phyloP scores from a whole-genome alignment of 2,888 invertebrate genomes.

The Watsonalla binaria region DNA sequence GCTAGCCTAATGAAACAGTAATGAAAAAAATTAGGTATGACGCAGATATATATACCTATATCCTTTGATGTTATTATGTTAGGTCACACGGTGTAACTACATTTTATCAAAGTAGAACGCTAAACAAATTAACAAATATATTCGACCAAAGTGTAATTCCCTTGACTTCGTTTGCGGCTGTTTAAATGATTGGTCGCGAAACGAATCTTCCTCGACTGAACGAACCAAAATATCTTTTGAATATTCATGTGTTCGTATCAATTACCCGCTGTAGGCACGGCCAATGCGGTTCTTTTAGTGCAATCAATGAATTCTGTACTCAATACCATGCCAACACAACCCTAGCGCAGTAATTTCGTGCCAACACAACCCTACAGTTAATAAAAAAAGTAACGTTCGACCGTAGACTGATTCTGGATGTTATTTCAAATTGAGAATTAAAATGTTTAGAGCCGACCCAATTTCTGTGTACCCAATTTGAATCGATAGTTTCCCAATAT shows the following conservation, averaged over 20 bases:
- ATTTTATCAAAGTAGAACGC: not conserved
- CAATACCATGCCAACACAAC: not conserved
- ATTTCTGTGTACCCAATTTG: no score
- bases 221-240: constrained; percentile 23
- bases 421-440: not conserved
- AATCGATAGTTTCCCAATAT: no score
- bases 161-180: not conserved
- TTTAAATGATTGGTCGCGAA: not conserved
- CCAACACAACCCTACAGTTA: not conserved
- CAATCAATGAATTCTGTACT: constrained; percentile 1
- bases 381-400: not conserved
- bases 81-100: no score
- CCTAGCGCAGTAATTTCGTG: not conserved
- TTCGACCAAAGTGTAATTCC: not conserved
- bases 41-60: not conserved
- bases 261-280: constrained; percentile 26
- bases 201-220: constrained; percentile 16
- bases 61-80: no score
- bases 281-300: constrained; percentile 20
- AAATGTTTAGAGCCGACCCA: no score
- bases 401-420: not conserved
- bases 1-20: no score
- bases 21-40: not conserved
- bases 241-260: constrained; percentile 35
- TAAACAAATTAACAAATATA: constrained; percentile 5